A percentile compares a stretch with the other conserved stretches of the same genome.
Conservation (phyloP, 2,113 vertebrate genomes). For the Sander vitreus region DNA sequence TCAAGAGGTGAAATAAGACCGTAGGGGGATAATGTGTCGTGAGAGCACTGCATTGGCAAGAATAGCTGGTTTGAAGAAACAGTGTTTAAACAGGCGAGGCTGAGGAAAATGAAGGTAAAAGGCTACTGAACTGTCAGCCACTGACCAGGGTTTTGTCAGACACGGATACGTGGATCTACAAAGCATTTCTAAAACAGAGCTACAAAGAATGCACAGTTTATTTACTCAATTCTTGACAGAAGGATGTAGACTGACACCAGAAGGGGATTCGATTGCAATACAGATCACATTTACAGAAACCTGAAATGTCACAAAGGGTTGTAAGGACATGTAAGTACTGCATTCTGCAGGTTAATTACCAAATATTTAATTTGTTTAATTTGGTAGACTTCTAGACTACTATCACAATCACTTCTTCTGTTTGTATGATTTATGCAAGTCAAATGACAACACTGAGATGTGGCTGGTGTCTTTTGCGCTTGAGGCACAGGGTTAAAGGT, state of each 20-base stretch:
- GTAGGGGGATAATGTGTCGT: conserved; percentile 26
- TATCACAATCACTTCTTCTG: not conserved
- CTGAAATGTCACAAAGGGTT: not conserved
- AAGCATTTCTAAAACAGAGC: conserved; percentile 2
- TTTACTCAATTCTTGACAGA: not conserved
- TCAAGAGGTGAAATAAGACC: conserved; percentile 23
- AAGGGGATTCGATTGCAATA: not conserved
- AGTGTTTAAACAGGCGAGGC: conserved; percentile 3
- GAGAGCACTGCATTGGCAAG: not conserved
- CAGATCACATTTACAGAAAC: not conserved
- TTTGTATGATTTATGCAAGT: not conserved
- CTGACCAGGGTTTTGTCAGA: conserved; percentile 5
- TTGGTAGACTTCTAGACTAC: too few relatives aligned
- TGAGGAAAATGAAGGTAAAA: conserved; percentile 19
- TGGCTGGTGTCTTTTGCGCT: not conserved
- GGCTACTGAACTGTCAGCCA: conserved; percentile 4
- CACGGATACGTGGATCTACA: not conserved
- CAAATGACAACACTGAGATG: not conserved
- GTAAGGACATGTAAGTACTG: too few relatives aligned
- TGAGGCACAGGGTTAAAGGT: not conserved
- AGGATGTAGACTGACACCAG: not conserved
- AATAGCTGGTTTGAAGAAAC: conserved; percentile 20
- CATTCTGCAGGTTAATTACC: too few relatives aligned
- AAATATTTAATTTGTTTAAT: too few relatives aligned
- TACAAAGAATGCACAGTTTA: not conserved